Percentiles rank a stretch among this genome's conserved stretches.
phyloP scores from a whole-genome alignment of 2,113 vertebrate genomes.

The Callospermophilus lateralis region DNA sequence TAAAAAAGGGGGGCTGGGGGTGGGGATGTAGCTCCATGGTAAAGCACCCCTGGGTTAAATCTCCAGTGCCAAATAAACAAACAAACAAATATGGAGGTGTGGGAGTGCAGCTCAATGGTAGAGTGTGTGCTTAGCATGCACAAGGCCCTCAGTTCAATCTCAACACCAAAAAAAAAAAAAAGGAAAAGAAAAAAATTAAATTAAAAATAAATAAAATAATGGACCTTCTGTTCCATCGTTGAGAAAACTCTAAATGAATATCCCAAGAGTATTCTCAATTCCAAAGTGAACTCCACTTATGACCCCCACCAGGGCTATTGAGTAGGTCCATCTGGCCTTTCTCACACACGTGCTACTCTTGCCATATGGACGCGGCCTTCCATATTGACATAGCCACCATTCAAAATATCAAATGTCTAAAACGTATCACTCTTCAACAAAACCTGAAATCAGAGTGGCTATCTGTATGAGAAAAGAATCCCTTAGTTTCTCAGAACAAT shows the following conservation, averaged over 20 bases:
- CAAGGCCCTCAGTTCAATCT: background rate
- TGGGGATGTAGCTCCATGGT: too few species aligned
- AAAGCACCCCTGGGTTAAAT: background rate
- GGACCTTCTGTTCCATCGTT: background rate
- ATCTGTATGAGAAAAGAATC: background rate
- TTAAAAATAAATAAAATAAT: background rate
- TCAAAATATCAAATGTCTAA: background rate
- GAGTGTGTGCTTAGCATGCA: background rate
- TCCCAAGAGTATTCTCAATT: background rate
- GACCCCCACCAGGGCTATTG: background rate
- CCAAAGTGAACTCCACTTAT: background rate
- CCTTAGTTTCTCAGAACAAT: background rate
- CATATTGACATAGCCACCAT: background rate
- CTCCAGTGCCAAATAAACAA: background rate
- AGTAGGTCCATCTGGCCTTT: slow-evolving; percentile 18
- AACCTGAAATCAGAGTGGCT: background rate
- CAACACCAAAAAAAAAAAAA: background rate
- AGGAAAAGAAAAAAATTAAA: background rate
- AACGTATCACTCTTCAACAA: background rate
- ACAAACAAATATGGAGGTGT: background rate
- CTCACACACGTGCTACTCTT: background rate
- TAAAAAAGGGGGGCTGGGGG: too few species aligned
- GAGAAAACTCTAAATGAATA: background rate
- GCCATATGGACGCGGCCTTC: background rate
- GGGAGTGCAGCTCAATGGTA: background rate